These are phyloP conservation scores for Cantharis flavilabris DNA, from an alignment of 2,888 invertebrate genomes.

Conservation along the genomic window DNA sequence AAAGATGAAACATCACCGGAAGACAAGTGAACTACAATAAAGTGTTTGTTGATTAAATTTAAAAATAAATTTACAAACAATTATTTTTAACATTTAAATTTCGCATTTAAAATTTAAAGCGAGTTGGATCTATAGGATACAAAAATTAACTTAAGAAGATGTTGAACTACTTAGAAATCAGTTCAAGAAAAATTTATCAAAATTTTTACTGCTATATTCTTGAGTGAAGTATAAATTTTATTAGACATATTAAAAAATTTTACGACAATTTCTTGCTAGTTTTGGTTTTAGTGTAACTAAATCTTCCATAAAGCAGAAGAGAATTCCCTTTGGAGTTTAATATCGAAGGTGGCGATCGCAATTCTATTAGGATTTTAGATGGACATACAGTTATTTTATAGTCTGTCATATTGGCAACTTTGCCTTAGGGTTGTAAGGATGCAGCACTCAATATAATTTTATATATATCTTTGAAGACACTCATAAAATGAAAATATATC, in stretches of 20 bases:
- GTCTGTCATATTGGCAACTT: constrained; percentile 55
- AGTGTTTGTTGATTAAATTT: too few species aligned
- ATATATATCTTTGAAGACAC: constrained; percentile 7
- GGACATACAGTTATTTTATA: constrained; percentile 56
- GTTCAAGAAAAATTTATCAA: not conserved
- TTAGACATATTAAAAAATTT: not conserved
- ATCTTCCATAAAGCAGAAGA: constrained; percentile 26
- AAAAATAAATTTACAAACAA: too few species aligned
- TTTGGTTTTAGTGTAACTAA: constrained; percentile 10
- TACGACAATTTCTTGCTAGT: not conserved
- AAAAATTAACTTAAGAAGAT: too few species aligned
- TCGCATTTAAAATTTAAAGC: too few species aligned
- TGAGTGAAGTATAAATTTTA: not conserved
- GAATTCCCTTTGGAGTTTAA: constrained; percentile 45
- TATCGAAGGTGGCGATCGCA: constrained; percentile 53
- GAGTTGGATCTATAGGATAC: too few species aligned
- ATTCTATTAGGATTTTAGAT: constrained; percentile 51
- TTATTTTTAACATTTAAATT: too few species aligned
- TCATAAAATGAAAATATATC: constrained; percentile 9
- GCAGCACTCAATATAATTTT: constrained; percentile 18
- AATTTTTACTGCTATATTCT: not conserved
- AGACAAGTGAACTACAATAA: too few species aligned
- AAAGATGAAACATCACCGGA: too few species aligned
- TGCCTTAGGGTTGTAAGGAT: constrained; percentile 31
- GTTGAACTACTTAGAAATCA: too few species aligned